These are phyloP conservation scores for Fukomys damarensis DNA, from an alignment of 2,113 vertebrate species.

Conservation along the genomic window DNA sequence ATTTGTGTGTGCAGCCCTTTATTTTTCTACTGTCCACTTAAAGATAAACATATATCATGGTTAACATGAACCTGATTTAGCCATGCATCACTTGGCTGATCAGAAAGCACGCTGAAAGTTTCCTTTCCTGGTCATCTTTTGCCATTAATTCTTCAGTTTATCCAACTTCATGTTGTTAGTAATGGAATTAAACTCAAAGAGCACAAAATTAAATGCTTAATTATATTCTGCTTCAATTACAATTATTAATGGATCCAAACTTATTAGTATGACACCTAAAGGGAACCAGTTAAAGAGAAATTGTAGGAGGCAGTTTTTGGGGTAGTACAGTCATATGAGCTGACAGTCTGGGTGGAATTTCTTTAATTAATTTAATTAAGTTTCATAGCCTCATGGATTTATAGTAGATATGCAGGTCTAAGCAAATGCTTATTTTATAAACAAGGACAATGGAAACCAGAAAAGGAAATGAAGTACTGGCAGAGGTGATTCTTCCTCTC, in stretches of 20 bases:
- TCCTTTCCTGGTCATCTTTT: background rate
- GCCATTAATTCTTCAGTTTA: constrained; percentile 52
- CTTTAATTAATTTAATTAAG: constrained; percentile 54
- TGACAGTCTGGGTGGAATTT: constrained; percentile 5
- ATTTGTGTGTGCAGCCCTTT: background rate
- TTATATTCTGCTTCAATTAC: constrained; percentile 65
- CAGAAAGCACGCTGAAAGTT: background rate
- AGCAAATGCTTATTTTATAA: constrained; percentile 19
- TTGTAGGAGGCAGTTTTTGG: background rate
- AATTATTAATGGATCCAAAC: constrained; percentile 63
- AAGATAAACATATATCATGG: background rate
- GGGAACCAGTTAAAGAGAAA: constrained; percentile 23
- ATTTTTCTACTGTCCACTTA: background rate
- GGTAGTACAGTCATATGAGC: background rate
- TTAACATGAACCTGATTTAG: background rate
- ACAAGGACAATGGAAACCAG: background rate
- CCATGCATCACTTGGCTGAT: background rate
- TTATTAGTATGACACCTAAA: constrained; percentile 63
- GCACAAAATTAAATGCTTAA: constrained; percentile 68
- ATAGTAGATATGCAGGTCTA: background rate
- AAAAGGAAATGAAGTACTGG: background rate
- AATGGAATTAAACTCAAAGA: constrained; percentile 49
- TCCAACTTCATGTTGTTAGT: constrained; percentile 24
- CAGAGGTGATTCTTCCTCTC: background rate
- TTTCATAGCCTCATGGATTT: constrained; percentile 47